These are phyloP conservation scores for Drosophila athabasca DNA, from an alignment of 1,140 invertebrate species.

Conservation along the genomic window DNA sequence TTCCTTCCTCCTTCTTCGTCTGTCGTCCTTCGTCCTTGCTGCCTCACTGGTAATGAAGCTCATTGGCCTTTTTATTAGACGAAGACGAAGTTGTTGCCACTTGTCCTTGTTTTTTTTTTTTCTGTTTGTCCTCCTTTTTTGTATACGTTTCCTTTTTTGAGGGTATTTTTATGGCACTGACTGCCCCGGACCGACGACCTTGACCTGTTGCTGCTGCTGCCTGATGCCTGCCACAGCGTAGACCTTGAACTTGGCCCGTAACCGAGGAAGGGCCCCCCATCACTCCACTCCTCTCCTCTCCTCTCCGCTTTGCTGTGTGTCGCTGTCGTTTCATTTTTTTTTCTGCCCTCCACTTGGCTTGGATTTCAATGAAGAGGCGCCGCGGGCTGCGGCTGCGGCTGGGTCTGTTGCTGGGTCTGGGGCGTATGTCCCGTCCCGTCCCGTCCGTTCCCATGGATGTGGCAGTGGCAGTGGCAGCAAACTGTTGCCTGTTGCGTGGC, in stretches of 20 bases:
- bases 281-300: too few species aligned
- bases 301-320: conserved; percentile 11
- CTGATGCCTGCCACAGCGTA: conserved; percentile 3
- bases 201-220: conserved; percentile 48
- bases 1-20: background rate
- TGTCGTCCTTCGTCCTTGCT: background rate
- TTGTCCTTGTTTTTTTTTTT: conserved; percentile 8
- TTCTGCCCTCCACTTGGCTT: conserved; percentile 36
- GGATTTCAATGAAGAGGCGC: conserved; percentile 56
- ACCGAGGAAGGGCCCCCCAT: too few species aligned
- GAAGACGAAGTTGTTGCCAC: conserved; percentile 4
- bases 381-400: conserved; percentile 33
- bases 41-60: conserved; percentile 55
- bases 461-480: conserved; percentile 18
- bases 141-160: conserved; percentile 14
- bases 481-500: conserved; percentile 54
- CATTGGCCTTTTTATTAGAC: conserved; percentile 64
- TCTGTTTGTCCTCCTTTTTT: conserved; percentile 26
- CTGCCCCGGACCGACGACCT: conserved; percentile 43
- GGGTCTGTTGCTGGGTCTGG: too few species aligned
- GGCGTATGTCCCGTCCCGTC: too few species aligned
- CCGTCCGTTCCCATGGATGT: conserved; percentile 20
- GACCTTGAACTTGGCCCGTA: conserved; percentile 29
- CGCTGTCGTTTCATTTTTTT: conserved; percentile 6
- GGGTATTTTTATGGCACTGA: conserved; percentile 30